Percentiles rank a stretch among this genome's conserved stretches.
These are phyloP conservation scores for Halichoerus grypus DNA, from an alignment of 2,113 vertebrate genomes.

Conservation along the genomic window DNA sequence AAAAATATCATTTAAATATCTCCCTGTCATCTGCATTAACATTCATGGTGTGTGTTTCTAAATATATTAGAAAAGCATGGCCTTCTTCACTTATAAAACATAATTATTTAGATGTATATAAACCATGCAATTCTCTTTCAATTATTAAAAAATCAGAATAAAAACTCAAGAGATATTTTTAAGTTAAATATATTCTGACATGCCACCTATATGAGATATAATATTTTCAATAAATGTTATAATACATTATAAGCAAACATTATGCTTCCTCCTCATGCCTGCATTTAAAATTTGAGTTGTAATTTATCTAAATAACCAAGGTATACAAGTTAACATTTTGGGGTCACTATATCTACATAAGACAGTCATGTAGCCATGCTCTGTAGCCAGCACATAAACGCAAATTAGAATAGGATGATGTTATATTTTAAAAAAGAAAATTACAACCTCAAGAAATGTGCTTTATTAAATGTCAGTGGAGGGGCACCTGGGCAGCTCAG, in stretches of 20 bases:
- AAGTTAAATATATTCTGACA: neutral
- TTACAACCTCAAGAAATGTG: neutral
- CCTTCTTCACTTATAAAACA: neutral
- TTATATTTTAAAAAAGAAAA: neutral
- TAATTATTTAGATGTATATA: neutral
- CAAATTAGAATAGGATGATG: neutral
- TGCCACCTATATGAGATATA: neutral
- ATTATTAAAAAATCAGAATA: neutral
- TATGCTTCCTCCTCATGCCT: neutral
- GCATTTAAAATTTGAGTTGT: neutral
- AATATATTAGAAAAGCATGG: neutral
- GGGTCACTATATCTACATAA: neutral
- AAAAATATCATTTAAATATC: neutral
- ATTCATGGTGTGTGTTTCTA: neutral
- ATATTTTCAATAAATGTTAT: neutral
- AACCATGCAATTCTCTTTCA: neutral
- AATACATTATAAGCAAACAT: neutral
- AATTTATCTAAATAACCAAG: neutral
- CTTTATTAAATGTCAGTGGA: neutral
- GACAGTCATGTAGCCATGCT: fast-evolving
- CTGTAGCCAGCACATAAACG: neutral
- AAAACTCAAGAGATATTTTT: neutral
- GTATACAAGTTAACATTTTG: neutral
- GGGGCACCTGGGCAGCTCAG: neutral
- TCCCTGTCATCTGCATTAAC: neutral